These are phyloP conservation scores for Ceratina japonica DNA, from an alignment of 1,140 invertebrate species.

Conservation along the genomic window DNA sequence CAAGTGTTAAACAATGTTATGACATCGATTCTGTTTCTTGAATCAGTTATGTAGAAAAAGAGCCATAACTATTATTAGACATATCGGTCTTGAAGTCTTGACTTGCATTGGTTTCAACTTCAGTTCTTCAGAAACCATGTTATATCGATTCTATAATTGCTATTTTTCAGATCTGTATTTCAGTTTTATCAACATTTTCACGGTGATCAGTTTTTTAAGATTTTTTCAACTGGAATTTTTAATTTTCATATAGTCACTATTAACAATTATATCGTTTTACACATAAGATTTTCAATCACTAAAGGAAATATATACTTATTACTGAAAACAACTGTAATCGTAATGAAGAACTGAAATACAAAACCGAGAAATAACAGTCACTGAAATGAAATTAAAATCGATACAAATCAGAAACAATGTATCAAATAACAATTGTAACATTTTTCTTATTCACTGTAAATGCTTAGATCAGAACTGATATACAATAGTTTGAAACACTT, in stretches of 20 bases:
- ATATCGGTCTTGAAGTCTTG: neutral
- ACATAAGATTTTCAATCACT: too few species aligned
- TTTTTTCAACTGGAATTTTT: neutral
- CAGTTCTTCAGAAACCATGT: neutral
- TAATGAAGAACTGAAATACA: too few species aligned
- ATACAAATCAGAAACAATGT: conserved; percentile 64
- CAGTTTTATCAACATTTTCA: neutral
- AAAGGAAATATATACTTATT: too few species aligned
- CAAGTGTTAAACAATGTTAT: too few species aligned
- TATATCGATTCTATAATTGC: neutral
- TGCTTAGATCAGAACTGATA: too few species aligned
- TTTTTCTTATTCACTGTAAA: too few species aligned
- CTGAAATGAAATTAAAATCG: conserved; percentile 81
- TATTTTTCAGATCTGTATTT: neutral
- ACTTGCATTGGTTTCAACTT: neutral
- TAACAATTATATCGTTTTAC: too few species aligned
- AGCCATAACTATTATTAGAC: neutral
- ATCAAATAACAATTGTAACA: conserved; percentile 37
- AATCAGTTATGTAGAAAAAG: neutral
- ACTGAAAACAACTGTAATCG: too few species aligned
- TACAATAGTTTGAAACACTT: too few species aligned
- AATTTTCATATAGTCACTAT: neutral
- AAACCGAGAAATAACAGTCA: too few species aligned
- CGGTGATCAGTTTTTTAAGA: neutral
- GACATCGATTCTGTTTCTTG: too few species aligned